Evolutionary conservation across 1,140 invertebrate species (phyloP), one percentile per base, ranked within the genome.

Genomic region (Homarus americanus): DNA sequence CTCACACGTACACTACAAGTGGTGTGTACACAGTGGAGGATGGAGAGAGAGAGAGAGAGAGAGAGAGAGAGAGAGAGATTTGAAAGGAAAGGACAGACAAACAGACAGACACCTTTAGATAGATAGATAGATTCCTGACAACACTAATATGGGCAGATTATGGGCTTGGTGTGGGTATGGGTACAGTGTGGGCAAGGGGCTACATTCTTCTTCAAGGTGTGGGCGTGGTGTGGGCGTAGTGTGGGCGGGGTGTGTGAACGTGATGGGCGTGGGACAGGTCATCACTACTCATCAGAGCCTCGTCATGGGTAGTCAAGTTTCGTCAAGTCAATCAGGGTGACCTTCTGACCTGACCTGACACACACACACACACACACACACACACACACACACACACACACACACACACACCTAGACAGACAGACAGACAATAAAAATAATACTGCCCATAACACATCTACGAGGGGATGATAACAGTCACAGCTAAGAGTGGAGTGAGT

Each of bases 1-100:
- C 80, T 76, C 88, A 83, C 80, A 90, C 88, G 88, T 41, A 84
- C 88, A 84, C 34, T 80, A 84, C 88, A 90, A 90, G 82, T 83
- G 88, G 80, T 90, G 88, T 90, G 88, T 90, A 88, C 78, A 88
- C 76, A 88, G 86, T 78, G 84, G 84, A 73, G 73, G 73, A 63
- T 49, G 38, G 69, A 40, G 49, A 73, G 82, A 84, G 69, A 40
- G 82, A 69, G 38, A 17, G 40, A 28, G 34, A 34, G 84, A 58
- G 84, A 44, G 12, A 41, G 83, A n/a, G n/a, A n/a, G n/a, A n/a
- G n/a, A n/a, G n/a, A n/a, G n/a, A n/a, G n/a, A n/a, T n/a, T n/a
- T n/a, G n/a, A n/a, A n/a, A n/a, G n/a, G n/a, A n/a, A n/a, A n/a
- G n/a, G n/a, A n/a, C n/a, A n/a, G n/a, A n/a, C n/a, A n/a, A n/a